These are phyloP conservation scores for Thryonomys swinderianus DNA, from an alignment of 2,113 vertebrate genomes.

Conservation along the genomic window DNA sequence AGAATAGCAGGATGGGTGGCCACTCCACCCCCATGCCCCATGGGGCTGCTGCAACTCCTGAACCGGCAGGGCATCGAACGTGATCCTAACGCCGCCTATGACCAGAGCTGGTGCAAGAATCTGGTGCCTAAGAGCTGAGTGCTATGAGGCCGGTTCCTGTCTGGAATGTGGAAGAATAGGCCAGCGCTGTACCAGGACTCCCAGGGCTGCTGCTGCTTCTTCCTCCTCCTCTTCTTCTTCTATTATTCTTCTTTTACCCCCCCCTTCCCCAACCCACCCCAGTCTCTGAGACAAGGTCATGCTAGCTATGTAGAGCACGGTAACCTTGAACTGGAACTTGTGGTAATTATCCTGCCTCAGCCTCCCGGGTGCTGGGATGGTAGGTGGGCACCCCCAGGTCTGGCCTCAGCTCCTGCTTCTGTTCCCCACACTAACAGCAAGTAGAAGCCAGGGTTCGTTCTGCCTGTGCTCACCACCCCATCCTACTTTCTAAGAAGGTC, in stretches of 20 bases:
- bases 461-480: not conserved
- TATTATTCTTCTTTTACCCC: not conserved
- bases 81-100: not conserved
- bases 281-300: not conserved
- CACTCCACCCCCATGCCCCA: not conserved
- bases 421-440: not conserved
- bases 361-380: not conserved
- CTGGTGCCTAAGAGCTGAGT: too few species aligned
- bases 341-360: not conserved
- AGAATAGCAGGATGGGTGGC: not conserved
- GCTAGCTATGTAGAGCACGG: not conserved
- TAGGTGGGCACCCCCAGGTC: not conserved
- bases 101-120: not conserved
- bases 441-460: rapidly evolving
- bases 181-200: not conserved
- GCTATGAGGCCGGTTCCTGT: not conserved
- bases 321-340: not conserved
- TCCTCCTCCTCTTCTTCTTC: not conserved
- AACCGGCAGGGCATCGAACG: not conserved
- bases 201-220: not conserved
- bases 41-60: not conserved
- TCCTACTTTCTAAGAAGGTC: not conserved
- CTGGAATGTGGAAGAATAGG: not conserved
- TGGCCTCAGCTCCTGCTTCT: not conserved
- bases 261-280: rapidly evolving